A percentile compares a stretch with the other conserved stretches of the same genome.
phyloP scores from a whole-genome alignment of 2,888 invertebrate genomes.

The Melanchra persicariae region DNA sequence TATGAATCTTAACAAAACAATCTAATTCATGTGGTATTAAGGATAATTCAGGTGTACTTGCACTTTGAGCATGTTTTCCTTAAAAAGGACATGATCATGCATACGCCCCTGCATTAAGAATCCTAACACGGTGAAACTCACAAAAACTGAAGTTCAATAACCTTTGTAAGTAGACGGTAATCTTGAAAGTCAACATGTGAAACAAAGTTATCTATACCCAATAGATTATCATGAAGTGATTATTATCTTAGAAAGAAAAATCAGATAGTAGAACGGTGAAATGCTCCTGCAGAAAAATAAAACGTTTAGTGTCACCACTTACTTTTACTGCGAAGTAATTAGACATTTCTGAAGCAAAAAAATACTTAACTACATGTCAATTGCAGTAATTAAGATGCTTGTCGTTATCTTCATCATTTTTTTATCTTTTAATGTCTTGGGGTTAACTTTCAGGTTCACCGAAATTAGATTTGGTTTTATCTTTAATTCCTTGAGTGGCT shows the following conservation, averaged over 20 bases:
- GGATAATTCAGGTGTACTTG: not conserved
- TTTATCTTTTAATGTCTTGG: not conserved
- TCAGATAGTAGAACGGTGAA: not conserved
- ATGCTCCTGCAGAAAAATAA: constrained; percentile 15
- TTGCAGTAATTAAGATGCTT: constrained; percentile 22
- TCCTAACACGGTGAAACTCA: constrained; percentile 18
- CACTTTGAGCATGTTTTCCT: constrained; percentile 6
- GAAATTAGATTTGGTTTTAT: constrained; percentile 1
- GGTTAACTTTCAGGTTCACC: constrained; percentile 7
- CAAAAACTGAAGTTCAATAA: constrained; percentile 38
- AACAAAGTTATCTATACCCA: constrained; percentile 11
- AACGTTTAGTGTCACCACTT: not conserved
- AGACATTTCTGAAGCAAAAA: constrained; percentile 26
- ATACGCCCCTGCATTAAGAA: not conserved
- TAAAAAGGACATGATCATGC: constrained; percentile 17
- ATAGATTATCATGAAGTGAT: constrained; percentile 28
- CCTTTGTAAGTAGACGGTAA: constrained; percentile 12
- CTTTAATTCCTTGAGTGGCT: not conserved
- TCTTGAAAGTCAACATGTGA: constrained; percentile 16
- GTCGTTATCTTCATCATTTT: not conserved
- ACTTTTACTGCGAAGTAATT: constrained; percentile 23
- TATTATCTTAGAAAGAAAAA: not conserved
- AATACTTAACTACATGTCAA: constrained; percentile 31
- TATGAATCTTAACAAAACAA: not conserved
- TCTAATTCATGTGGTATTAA: not conserved